Evolutionary conservation across 2,113 vertebrate species (phyloP), one percentile per base, ranked within the genome.

Genomic region (Equus przewalskii): DNA sequence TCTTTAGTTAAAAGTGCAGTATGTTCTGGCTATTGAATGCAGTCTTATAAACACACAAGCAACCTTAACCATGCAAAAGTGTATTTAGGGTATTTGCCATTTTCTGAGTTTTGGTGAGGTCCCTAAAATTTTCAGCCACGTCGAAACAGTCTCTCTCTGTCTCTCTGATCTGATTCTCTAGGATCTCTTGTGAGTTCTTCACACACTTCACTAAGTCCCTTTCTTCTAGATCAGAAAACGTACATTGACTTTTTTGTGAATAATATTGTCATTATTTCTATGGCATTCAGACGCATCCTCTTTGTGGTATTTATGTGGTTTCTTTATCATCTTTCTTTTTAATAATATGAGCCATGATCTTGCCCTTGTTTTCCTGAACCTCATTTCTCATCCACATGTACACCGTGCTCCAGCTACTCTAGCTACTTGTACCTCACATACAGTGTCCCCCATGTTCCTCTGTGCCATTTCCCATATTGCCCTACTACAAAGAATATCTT

Each of bases 1-100:
- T 96, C 64, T 91, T 91, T 33, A 91, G 95, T 98, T 80, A 78
- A 65, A 88, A 72, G 6, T 79, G 67, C 89, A 5, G 44, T 80
- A 4, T 95, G n/a, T 60, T 96, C 89, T 88, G 13, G 64, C 64
- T 97, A 36, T 89, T 97, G 36, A 89, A 95, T 96, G 94, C 46
- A 96, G 78, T 69, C 30, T 82, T 97, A 54, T 1, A 69, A 13
- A 73, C 22, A 65, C 2, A 69, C 19, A 85, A 49, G 51, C 28
- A 88, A 46, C 51, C 36, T 89, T 94, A 26, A 79, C 65, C 80
- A 36, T 30, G 54, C 9, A 46, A 73, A 95, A 79, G 28, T 60
- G 0, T 36, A 21, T 85, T 89, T 91, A 82, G 22, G 19, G 56
- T 83, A 33, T 54, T 88, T 92, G 30, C 19, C 64, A 49, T 76